These are phyloP conservation scores for Papilio gigon DNA, from an alignment of 2,888 invertebrate genomes.

Conservation along the genomic window DNA sequence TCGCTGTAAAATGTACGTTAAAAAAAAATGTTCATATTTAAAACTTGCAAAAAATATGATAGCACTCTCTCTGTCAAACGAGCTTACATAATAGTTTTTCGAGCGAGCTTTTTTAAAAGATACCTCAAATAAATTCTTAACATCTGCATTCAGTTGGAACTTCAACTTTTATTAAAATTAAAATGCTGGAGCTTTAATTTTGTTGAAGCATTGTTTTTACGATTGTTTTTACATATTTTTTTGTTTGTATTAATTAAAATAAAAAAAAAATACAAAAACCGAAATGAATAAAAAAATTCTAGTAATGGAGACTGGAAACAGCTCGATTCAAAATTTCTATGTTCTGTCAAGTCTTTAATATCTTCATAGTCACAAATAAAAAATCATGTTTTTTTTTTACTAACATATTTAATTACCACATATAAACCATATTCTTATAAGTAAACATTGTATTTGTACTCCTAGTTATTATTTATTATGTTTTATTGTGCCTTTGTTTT, in stretches of 20 bases:
- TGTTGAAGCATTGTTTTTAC: neutral
- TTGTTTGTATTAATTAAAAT: neutral
- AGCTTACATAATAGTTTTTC: slow-evolving; percentile 9
- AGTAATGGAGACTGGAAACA: neutral
- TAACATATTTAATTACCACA: neutral
- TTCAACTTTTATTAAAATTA: slow-evolving; percentile 12
- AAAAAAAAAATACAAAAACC: neutral
- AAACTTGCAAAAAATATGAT: slow-evolving; percentile 6
- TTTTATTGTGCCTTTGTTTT: slow-evolving; percentile 1
- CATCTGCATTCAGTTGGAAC: slow-evolving; percentile 13
- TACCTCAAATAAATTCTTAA: slow-evolving; percentile 19
- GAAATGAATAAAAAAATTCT: neutral
- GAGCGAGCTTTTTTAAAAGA: slow-evolving; percentile 16
- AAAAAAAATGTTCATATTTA: slow-evolving; percentile 1
- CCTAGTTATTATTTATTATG: neutral
- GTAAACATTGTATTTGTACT: neutral
- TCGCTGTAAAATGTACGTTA: neutral
- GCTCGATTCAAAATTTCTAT: too few relatives aligned
- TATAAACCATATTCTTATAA: neutral
- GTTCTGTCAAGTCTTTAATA: too few relatives aligned
- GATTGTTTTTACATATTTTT: neutral
- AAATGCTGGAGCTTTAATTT: neutral
- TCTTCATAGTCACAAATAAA: too few relatives aligned
- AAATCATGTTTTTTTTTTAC: neutral
- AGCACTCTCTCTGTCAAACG: slow-evolving; percentile 16